phyloP scores from a whole-genome alignment of 2,888 invertebrate species.

The Acanthoscelides obtectus region DNA sequence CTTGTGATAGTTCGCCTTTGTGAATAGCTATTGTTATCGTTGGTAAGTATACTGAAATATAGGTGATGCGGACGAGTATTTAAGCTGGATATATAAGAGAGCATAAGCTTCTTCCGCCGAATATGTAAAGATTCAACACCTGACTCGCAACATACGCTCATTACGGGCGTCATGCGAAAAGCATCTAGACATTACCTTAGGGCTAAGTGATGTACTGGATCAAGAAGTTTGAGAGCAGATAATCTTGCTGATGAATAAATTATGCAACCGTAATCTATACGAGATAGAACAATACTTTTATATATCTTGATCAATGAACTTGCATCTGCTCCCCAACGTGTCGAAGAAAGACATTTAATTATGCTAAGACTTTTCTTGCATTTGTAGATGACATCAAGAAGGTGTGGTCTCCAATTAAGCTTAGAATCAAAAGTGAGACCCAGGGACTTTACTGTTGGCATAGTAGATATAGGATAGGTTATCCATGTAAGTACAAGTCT shows the following conservation, averaged over 20 bases:
- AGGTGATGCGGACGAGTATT: neutral
- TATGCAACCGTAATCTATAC: conserved; percentile 7
- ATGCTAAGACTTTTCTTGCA: conserved; percentile 4
- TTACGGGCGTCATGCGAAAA: conserved; percentile 3
- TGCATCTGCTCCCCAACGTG: conserved; percentile 9
- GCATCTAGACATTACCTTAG: conserved; percentile 2
- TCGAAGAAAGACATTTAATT: neutral
- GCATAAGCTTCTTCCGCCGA: neutral
- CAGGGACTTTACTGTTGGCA: neutral
- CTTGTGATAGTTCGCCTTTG: neutral
- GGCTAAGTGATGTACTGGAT: conserved; percentile 1
- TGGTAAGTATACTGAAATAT: neutral
- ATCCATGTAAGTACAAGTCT: too few species aligned
- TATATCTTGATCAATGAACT: conserved; percentile 3
- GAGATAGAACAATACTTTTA: conserved; percentile 1
- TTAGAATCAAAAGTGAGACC: neutral
- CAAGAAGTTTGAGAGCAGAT: neutral
- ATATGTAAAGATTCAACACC: neutral
- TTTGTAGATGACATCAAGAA: neutral
- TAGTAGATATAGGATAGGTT: neutral
- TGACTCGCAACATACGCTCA: neutral
- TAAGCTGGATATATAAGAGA: neutral
- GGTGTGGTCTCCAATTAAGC: neutral
- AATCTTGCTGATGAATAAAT: conserved; percentile 4
- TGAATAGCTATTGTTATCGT: neutral